A percentile compares a stretch with the other conserved stretches of the same genome.
These are phyloP conservation scores for Xanthostigma xanthostigma DNA, from an alignment of 2,888 invertebrate species.

Conservation along the genomic window DNA sequence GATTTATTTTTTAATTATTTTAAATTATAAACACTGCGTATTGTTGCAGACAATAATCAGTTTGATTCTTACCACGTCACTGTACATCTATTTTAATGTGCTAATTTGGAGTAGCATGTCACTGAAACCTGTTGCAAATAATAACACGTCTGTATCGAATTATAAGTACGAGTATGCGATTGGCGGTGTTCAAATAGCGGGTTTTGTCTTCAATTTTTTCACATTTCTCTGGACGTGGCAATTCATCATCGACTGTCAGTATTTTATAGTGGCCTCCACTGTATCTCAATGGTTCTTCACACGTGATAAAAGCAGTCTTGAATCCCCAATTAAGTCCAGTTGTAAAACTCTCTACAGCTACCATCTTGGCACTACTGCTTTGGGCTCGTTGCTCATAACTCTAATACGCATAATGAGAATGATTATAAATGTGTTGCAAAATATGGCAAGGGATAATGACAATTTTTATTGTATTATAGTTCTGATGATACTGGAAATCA, in stretches of 20 bases:
- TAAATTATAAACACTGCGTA: background rate
- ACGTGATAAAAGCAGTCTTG: no score
- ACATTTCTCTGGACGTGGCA: conserved; percentile 42
- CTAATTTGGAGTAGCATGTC: conserved; percentile 8
- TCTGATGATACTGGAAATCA: no score
- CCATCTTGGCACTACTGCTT: conserved; percentile 44
- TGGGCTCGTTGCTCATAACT: conserved; percentile 50
- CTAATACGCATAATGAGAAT: conserved; percentile 42
- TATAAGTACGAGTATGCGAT: conserved; percentile 12
- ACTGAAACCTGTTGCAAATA: conserved; percentile 13
- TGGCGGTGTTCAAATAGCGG: no score
- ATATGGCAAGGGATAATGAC: conserved; percentile 25
- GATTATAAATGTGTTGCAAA: conserved; percentile 24
- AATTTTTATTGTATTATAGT: no score
- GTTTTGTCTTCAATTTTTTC: conserved; percentile 27
- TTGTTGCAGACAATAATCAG: conserved; percentile 27
- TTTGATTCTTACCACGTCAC: conserved; percentile 24
- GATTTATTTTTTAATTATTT: no score
- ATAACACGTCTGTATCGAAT: background rate
- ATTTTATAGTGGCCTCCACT: conserved; percentile 46
- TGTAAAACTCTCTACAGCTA: conserved; percentile 33
- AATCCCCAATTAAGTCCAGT: no score
- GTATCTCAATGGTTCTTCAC: no score
- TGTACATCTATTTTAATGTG: no score
- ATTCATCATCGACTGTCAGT: conserved; percentile 45